These are phyloP conservation scores for Rhegmatorhina hoffmannsi DNA, from an alignment of 2,113 vertebrate genomes.

Conservation along the genomic window DNA sequence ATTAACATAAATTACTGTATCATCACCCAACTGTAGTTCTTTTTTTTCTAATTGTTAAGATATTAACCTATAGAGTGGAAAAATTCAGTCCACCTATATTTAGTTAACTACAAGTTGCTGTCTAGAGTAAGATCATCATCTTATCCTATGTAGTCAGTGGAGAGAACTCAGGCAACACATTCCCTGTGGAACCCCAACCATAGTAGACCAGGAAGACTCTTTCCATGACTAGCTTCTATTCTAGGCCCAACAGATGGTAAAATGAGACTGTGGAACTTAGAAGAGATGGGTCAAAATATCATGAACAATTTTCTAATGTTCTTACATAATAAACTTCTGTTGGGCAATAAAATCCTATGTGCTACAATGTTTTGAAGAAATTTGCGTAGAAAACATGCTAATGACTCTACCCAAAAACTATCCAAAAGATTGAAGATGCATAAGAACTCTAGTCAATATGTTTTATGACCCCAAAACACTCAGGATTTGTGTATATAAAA, in stretches of 20 bases:
- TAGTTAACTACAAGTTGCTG: neutral
- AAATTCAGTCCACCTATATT: neutral
- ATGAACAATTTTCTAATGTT: neutral
- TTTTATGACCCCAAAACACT: neutral
- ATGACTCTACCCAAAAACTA: neutral
- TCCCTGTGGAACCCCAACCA: accelerated
- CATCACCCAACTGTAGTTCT: neutral
- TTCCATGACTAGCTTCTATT: neutral
- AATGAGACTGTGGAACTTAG: neutral
- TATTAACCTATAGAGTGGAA: neutral
- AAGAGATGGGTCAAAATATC: neutral
- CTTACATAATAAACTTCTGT: neutral
- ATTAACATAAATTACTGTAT: neutral
- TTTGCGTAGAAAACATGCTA: neutral
- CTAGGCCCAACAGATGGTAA: neutral
- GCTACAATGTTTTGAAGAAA: neutral
- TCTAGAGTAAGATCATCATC: neutral
- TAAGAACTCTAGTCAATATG: neutral
- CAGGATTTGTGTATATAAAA: neutral
- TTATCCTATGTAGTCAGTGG: neutral
- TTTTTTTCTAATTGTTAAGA: neutral
- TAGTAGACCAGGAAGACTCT: neutral
- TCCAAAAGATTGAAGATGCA: neutral
- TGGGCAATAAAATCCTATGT: neutral
- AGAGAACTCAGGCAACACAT: neutral